These are phyloP conservation scores for Aphidius gifuensis DNA, from an alignment of 1,140 invertebrate species.

Conservation along the genomic window DNA sequence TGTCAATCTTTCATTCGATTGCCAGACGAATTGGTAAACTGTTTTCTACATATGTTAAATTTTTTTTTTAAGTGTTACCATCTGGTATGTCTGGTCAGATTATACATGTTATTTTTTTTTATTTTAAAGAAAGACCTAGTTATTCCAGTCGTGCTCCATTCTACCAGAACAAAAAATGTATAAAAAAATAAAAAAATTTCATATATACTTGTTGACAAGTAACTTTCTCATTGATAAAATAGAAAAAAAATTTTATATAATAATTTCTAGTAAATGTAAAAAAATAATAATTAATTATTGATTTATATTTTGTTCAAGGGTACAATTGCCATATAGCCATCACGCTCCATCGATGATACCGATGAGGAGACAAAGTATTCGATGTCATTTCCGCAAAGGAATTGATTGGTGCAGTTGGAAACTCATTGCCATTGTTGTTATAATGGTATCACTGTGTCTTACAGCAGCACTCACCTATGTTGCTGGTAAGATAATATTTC, in stretches of 20 bases:
- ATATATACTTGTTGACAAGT: no score
- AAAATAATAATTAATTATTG: no score
- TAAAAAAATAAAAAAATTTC: no score
- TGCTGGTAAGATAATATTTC: slow-evolving; percentile 65
- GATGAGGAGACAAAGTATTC: slow-evolving; percentile 52
- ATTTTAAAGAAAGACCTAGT: not conserved
- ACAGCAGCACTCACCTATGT: slow-evolving; percentile 82
- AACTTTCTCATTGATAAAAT: no score
- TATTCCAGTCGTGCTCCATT: no score
- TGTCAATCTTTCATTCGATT: slow-evolving; percentile 9
- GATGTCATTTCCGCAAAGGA: slow-evolving; percentile 86
- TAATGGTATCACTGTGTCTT: slow-evolving; percentile 76
- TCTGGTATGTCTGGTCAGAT: slow-evolving; percentile 20
- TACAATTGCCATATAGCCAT: slow-evolving; percentile 52
- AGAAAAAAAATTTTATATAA: no score
- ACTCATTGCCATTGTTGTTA: slow-evolving; percentile 81
- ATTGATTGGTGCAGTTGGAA: slow-evolving; percentile 87
- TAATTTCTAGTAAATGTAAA: no score
- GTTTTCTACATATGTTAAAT: slow-evolving; percentile 7
- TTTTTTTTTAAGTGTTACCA: slow-evolving; percentile 13
- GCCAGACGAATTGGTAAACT: not conserved
- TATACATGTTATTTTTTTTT: slow-evolving; percentile 7
- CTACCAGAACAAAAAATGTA: no score
- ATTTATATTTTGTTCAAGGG: slow-evolving; percentile 31
- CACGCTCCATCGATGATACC: slow-evolving; percentile 50